Conservation (phyloP, 2,888 invertebrate genomes). For the Gari tellinella region DNA sequence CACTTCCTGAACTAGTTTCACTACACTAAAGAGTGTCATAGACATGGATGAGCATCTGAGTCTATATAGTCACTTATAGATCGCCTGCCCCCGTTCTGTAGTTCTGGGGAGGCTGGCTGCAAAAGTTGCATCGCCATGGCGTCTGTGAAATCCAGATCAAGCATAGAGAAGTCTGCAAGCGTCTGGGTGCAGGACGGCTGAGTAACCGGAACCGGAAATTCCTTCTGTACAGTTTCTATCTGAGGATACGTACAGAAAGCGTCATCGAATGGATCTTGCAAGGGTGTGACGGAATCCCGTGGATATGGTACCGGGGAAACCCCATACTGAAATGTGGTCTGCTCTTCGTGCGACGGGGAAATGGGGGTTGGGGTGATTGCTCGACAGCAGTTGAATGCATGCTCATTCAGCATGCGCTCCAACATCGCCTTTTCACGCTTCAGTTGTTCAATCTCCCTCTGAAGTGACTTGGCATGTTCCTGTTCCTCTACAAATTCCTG, state of each 20-base stretch:
- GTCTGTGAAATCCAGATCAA: not conserved
- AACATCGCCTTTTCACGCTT: slow-evolving; percentile 36
- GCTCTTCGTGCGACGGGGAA: slow-evolving; percentile 28
- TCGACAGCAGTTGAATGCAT: slow-evolving; percentile 27
- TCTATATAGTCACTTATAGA: slow-evolving; percentile 41
- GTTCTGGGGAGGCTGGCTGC: slow-evolving; percentile 22
- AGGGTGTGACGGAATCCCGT: not conserved
- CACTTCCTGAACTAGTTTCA: not conserved
- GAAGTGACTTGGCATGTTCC: slow-evolving; percentile 14
- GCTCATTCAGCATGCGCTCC: slow-evolving; percentile 31
- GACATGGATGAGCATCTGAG: not conserved
- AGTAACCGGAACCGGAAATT: slow-evolving; percentile 6
- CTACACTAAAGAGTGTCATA: slow-evolving; percentile 6
- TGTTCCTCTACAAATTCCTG: slow-evolving; percentile 49
- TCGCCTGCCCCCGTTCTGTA: slow-evolving; percentile 18
- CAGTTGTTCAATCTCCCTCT: slow-evolving; percentile 29
- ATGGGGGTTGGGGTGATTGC: slow-evolving; percentile 15
- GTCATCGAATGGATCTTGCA: slow-evolving; percentile 37
- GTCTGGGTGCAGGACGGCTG: slow-evolving; percentile 12
- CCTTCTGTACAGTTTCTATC: not conserved
- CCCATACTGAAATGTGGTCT: slow-evolving; percentile 22
- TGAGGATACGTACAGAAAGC: not conserved
- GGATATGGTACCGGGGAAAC: slow-evolving; percentile 5
- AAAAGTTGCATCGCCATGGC: slow-evolving; percentile 21
- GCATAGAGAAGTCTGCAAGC: slow-evolving; percentile 10